Base-by-base conservation (phyloP, 2,113 vertebrate species). In the Engraulis encrasicolus region DNA sequence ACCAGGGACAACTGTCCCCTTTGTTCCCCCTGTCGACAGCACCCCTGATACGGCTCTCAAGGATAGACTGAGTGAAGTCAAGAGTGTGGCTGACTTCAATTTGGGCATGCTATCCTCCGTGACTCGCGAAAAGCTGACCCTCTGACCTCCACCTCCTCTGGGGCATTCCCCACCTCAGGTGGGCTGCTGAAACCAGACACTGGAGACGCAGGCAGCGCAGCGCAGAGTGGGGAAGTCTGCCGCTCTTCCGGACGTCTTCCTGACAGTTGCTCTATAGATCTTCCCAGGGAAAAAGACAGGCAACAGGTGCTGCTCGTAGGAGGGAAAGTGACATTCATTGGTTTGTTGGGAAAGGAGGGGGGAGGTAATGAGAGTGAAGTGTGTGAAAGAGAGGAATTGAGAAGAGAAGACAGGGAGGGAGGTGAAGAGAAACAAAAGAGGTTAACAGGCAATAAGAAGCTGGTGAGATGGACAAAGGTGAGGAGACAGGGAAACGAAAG, bases 301-400 rank as follows among this genome's bases (percentile, higher is more conserved):
- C 80, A 87, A 84, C 88, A 89, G 88, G 86, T 89, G 86, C 49
- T 82, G 50, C 54, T 36, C 14, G 34, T 36, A 49, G 40, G n/a
- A n/a, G n/a, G n/a, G 45, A 74, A 79, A 78, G 40, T 34, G 20
- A 78, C 61, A 5, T 66, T 66, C 58, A 31, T 9, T 45, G 40
- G n/a, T n/a, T n/a, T n/a, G n/a, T n/a, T n/a, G n/a, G n/a, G n/a
- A n/a, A n/a, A n/a, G n/a, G n/a, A n/a, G n/a, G n/a, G n/a, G n/a
- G n/a, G 2, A 23, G 58, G 58, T 27, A 34, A 31, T 74, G 31
- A 74, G 66, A 74, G 66, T 74, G 66, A 74, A 74, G 31, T 74
- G 31, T 34, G 31, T 12, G 66, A 66, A 74, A 74, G 66, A 66
- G 34, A 74, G 66, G 31, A 31, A 74, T 12, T 19, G 11, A 34